phyloP scores from a whole-genome alignment of 2,113 vertebrate genomes.

The Hippoglossus stenolepis region DNA sequence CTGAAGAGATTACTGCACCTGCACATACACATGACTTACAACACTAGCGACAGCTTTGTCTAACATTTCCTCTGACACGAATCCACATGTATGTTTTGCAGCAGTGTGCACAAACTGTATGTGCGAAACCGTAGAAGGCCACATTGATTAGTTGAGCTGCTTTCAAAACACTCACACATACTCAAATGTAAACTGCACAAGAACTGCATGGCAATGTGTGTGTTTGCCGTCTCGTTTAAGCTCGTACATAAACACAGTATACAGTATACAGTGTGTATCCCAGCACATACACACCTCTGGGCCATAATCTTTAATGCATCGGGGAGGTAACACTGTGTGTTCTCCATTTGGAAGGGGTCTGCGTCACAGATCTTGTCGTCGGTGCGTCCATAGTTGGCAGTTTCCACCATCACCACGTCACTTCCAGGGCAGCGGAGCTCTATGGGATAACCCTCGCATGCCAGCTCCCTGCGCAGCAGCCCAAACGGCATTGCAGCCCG shows the following conservation, averaged over 20 bases:
- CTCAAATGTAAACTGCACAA: slow-evolving; percentile 6
- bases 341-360: slow-evolving; percentile 95
- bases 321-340: slow-evolving; percentile 93
- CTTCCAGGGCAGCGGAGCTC: slow-evolving; percentile 94
- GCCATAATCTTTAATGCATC: slow-evolving; percentile 95
- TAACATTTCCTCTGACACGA: slow-evolving; percentile 20
- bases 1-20: slow-evolving; percentile 42
- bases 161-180: slow-evolving; percentile 1
- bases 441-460: slow-evolving; percentile 93
- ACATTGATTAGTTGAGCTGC: slow-evolving; percentile 46
- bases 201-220: not conserved
- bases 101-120: not conserved
- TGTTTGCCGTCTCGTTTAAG: slow-evolving; percentile 8
- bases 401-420: slow-evolving; percentile 94
- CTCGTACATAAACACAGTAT: slow-evolving; percentile 14
- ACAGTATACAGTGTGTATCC: not conserved
- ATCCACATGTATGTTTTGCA: slow-evolving; percentile 32
- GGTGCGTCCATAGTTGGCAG: slow-evolving; percentile 93
- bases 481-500: slow-evolving; percentile 91
- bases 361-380: slow-evolving; percentile 96
- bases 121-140: slow-evolving; percentile 9
- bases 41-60: slow-evolving; percentile 35
- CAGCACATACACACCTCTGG: slow-evolving; percentile 84
- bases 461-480: slow-evolving; percentile 90
- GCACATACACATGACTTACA: slow-evolving; percentile 46